Evolutionary conservation across 2,797 vertebrate species (phyloP).

Genomic region (Arnoldichthys spilopterus): DNA sequence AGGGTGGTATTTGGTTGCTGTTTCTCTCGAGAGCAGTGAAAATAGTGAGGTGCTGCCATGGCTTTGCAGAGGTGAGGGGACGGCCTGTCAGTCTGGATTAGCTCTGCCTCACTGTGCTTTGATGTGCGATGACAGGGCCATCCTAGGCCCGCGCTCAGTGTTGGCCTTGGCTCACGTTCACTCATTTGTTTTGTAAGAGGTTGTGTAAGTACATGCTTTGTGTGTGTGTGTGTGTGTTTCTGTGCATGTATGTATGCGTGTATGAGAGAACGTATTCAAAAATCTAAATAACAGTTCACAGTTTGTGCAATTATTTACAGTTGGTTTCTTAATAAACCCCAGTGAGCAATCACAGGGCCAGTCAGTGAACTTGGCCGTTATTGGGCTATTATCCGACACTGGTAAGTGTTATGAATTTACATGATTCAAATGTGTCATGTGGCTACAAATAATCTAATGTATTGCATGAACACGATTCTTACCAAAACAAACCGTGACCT

Average conservation of each 20-base stretch:
- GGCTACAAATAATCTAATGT: too few species aligned
- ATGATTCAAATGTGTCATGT: too few species aligned
- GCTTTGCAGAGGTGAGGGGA: slow-evolving; percentile 61
- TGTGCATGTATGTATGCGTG: slow-evolving; percentile 25
- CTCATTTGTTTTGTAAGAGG: slow-evolving; percentile 18
- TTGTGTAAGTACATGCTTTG: not conserved
- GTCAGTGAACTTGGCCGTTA: too few species aligned
- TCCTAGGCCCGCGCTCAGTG: slow-evolving; percentile 60
- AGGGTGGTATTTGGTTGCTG: slow-evolving; percentile 61
- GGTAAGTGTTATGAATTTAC: too few species aligned
- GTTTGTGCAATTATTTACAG: too few species aligned
- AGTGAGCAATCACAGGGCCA: too few species aligned
- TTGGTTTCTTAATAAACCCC: not conserved
- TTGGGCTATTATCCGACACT: too few species aligned
- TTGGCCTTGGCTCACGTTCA: slow-evolving; percentile 61
- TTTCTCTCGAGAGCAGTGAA: slow-evolving; percentile 58
- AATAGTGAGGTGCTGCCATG: slow-evolving; percentile 61
- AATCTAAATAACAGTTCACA: not conserved
- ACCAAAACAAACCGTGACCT: too few species aligned
- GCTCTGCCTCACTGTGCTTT: slow-evolving; percentile 65
- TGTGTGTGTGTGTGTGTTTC: slow-evolving; percentile 8
- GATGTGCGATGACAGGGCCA: slow-evolving; percentile 71
- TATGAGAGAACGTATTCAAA: not conserved
- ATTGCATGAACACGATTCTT: too few species aligned
- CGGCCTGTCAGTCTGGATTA: slow-evolving; percentile 73